Base-by-base conservation (phyloP, 2,888 invertebrate species). In the Nomada lathburiana region DNA sequence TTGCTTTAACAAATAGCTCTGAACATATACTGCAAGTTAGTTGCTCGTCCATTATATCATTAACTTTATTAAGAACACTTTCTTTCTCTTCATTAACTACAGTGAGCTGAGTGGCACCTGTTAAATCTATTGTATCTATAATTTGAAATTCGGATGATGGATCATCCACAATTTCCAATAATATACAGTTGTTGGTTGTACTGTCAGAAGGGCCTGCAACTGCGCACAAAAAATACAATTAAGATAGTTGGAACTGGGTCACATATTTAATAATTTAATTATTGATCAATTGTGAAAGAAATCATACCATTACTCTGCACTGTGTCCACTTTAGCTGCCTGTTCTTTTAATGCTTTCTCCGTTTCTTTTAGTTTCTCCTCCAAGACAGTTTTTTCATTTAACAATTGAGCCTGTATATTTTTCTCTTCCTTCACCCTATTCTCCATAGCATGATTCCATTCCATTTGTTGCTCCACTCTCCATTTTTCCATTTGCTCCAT, bases 11-110 rank as follows among this genome's bases (percentile, higher is more conserved):
- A 91, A 97, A 97, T 11, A 97, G 94, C 92, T 97, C 97, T 29
- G 96, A 96, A 90, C 97, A 97, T 73, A 97, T 96, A 83, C 96
- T 96, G 92, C 97, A 97, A 87, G 96, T 96, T 42, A 97, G 94
- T 90, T 97, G 97, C 87, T 95, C 95, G 89, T 97, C 96, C 95
- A 96, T 94, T 20, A 96, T 94, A 84, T 95, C 94, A 20, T 95
- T 94, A 7, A 95, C 94, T 88, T 95, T 94, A 50, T 91, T 87
- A 20, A 93, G 16, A 23, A 82, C 64, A 9, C 1, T 52, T 50
- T 79, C 79, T 47, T 74, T 70, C n/a, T 44, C 52, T 5, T 79
- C 55, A 2, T 29, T 55, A 29, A 69, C 62, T 47, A 42, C 4
- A 9, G 5, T 29, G n/a, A 47, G 1, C 50, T 82, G 82, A 29